Conservation (phyloP, 2,113 vertebrate genomes). For the Zapornia atra region DNA sequence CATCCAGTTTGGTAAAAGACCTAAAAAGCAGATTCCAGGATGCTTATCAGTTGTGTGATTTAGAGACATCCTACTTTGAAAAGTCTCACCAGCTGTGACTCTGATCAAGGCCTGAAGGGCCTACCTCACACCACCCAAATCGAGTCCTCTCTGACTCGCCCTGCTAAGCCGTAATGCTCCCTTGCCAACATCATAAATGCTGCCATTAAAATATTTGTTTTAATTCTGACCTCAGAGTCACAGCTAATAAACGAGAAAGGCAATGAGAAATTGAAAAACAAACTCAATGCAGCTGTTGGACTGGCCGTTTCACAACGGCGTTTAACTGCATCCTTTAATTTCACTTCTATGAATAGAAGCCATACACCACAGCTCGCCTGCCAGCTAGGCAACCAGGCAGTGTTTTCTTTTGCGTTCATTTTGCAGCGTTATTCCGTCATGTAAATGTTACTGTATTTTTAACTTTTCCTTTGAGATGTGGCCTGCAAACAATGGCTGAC, state of each 20-base stretch:
- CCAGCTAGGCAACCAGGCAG: background rate
- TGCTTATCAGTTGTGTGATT: slow-evolving; percentile 55
- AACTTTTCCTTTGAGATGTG: slow-evolving; percentile 3
- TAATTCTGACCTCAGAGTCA: slow-evolving; percentile 78
- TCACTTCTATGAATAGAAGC: slow-evolving; percentile 68
- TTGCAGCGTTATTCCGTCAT: background rate
- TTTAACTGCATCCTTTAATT: slow-evolving; percentile 75
- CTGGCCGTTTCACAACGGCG: slow-evolving; percentile 67
- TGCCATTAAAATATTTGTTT: slow-evolving; percentile 79
- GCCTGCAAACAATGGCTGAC: background rate
- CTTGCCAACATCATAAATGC: slow-evolving; percentile 71
- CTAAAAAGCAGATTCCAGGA: slow-evolving; percentile 12
- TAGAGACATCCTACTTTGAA: background rate
- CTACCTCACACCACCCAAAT: slow-evolving; percentile 46
- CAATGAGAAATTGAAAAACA: slow-evolving; percentile 71
- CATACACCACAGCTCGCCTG: slow-evolving; percentile 24
- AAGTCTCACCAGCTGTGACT: background rate
- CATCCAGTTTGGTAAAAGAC: background rate
- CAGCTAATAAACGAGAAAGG: slow-evolving; percentile 81
- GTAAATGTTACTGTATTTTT: slow-evolving; percentile 21
- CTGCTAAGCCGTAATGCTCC: background rate
- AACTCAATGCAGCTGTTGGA: slow-evolving; percentile 72
- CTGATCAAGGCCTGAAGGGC: background rate
- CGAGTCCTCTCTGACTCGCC: slow-evolving; percentile 19
- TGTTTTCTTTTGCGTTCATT: slow-evolving; percentile 13